Percentiles rank a stretch among this genome's conserved stretches.
These are phyloP conservation scores for Volucella inflata DNA, from an alignment of 2,888 invertebrate species.

Conservation along the genomic window DNA sequence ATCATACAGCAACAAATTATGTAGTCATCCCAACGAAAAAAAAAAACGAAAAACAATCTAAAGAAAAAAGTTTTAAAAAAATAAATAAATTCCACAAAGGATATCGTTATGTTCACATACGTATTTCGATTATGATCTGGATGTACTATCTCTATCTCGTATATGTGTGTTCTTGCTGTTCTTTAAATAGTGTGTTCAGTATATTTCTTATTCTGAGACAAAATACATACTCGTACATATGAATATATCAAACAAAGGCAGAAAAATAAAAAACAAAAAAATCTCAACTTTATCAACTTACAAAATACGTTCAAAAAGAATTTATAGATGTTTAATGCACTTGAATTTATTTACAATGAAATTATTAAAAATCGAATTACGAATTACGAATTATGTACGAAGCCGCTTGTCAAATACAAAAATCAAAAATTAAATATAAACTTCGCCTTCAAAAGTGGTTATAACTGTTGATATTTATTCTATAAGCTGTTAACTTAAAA, in stretches of 20 bases:
- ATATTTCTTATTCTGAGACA: conserved; percentile 51
- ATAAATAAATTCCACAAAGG: conserved; percentile 60
- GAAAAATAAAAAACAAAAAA: conserved; percentile 28
- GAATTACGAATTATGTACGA: conserved; percentile 25
- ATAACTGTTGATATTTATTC: conserved; percentile 73
- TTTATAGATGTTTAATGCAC: conserved; percentile 67
- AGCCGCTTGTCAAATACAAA: conserved; percentile 58
- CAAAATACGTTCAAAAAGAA: conserved; percentile 31
- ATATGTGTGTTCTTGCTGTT: conserved; percentile 69
- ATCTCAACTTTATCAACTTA: conserved; percentile 23
- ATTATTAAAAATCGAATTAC: conserved; percentile 21
- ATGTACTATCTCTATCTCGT: conserved; percentile 63
- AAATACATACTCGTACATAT: conserved; percentile 27
- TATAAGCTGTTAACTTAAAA: conserved; percentile 39
- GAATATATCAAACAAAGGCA: conserved; percentile 27
- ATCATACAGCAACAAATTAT: conserved; percentile 68
- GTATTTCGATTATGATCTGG: conserved; percentile 66
- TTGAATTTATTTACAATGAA: conserved; percentile 65
- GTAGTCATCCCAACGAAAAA: conserved; percentile 62
- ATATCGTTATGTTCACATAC: conserved; percentile 63
- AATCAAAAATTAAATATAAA: conserved; percentile 30
- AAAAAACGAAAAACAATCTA: conserved; percentile 5
- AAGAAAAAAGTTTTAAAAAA: conserved; percentile 15
- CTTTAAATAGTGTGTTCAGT: conserved; percentile 68
- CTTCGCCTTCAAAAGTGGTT: conserved; percentile 55